Base-by-base conservation (phyloP, 2,888 invertebrate species). In the Drosophila macrospina region DNA sequence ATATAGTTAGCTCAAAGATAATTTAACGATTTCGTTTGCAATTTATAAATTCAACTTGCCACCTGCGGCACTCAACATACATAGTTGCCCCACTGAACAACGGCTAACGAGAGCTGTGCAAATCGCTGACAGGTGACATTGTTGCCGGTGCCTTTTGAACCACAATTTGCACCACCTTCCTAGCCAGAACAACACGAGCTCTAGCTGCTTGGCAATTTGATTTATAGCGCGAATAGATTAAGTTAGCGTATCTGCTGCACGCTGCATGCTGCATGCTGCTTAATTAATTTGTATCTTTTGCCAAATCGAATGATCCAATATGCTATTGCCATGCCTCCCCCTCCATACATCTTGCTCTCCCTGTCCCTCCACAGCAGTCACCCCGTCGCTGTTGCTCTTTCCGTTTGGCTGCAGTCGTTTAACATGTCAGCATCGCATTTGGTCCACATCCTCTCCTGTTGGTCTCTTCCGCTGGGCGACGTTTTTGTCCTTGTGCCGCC, bases 211-310 rank as follows among this genome's bases (percentile, higher is more conserved):
- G 69, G 63, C 75, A 78, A 86, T 88, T 90, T 90, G 91, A 90
- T 90, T 90, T 90, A 90, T 89, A 70, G 89, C 80, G 78, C 79
- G 77, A 89, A 90, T 90, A 89, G 89, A 89, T 89, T 86, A 86
- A 91, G 90, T 89, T 86, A 90, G 88, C 90, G 80, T 90, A 89
- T 90, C 89, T 89, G 91, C 83, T 77, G 89, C 88, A 88, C 89
- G 90, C 77, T 71, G 89, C 90, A n/a, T 89, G 91, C 83, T 77
- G 89, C 88, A 88, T 89, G 90, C 77, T 71, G 89, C 90, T 90
- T 90, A 90, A 90, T 91, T 90, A 90, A 90, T 90, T 90, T 91
- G 90, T 91, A 90, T 88, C 88, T 83, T 82, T 86, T 83, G 83
- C 89, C 90, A 85, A 89, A 89, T 86, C 87, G 89, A 90, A 85